Percentiles rank a stretch among this genome's conserved stretches.
Evolutionary conservation across 2,113 vertebrate species (phyloP).

Genomic region (Rhinoptilus africanus): DNA sequence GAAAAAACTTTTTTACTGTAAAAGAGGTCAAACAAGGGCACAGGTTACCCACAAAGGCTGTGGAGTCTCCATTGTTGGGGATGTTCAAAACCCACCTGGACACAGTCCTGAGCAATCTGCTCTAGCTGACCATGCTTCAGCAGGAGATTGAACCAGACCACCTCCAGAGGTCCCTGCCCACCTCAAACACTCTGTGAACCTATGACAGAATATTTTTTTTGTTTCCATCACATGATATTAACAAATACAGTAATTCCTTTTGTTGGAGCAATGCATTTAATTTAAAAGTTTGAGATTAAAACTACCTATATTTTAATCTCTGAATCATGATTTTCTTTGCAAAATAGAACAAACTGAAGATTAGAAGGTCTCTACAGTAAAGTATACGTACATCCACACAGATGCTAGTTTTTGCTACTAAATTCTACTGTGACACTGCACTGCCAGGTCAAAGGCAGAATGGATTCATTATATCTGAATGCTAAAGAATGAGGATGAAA

Average conservation of each 20-base stretch:
- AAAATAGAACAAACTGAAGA: neutral
- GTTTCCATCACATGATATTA: neutral
- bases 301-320: neutral
- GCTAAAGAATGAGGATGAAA: neutral
- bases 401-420: neutral
- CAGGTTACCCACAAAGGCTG: neutral
- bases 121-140: neutral
- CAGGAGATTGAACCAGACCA: neutral
- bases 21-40: accelerated
- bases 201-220: neutral
- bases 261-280: neutral
- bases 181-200: neutral
- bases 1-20: neutral
- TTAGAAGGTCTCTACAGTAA: neutral
- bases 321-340: neutral
- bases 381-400: neutral
- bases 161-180: neutral
- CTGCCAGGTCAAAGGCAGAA: neutral
- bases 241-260: neutral
- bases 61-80: neutral
- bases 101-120: neutral
- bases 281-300: neutral
- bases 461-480: neutral
- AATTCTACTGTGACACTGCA: neutral
- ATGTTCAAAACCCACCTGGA: neutral